Conservation (phyloP, 2,113 vertebrate species). For the Capricornis sumatraensis region DNA sequence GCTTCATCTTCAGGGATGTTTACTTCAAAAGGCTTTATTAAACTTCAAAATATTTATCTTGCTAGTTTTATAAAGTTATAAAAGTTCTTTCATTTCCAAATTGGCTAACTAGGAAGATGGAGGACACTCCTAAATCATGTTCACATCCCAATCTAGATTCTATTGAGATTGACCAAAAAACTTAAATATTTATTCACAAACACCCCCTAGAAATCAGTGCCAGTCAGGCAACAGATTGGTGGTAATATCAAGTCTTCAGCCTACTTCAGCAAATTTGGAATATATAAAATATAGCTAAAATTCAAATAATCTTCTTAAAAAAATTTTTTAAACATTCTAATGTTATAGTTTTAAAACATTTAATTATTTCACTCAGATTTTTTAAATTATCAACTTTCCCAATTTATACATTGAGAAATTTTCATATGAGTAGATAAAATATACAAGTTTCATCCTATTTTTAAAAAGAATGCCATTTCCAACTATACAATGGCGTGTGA, state of each 20-base stretch:
- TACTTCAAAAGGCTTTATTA: constrained; percentile 22
- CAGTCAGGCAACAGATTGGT: background rate
- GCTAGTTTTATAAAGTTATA: background rate
- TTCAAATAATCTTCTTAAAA: background rate
- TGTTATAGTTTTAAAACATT: background rate
- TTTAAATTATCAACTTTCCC: background rate
- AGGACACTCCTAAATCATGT: background rate
- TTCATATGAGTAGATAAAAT: background rate
- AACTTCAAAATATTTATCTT: constrained; percentile 6
- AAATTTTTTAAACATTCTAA: background rate
- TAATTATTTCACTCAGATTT: background rate
- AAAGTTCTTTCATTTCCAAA: background rate
- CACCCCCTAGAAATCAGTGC: background rate
- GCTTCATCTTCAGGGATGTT: background rate
- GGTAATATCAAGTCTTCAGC: background rate
- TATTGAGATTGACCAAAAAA: background rate
- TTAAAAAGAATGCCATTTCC: background rate
- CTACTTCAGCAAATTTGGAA: background rate
- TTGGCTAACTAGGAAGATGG: background rate
- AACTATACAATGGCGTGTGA: background rate
- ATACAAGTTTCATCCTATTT: background rate
- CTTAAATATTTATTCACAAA: background rate
- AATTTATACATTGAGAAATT: background rate
- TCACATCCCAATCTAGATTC: background rate
- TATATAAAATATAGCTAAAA: background rate